Evolutionary conservation across 2,797 vertebrate species (phyloP).

Genomic region (Smutsia gigantea): DNA sequence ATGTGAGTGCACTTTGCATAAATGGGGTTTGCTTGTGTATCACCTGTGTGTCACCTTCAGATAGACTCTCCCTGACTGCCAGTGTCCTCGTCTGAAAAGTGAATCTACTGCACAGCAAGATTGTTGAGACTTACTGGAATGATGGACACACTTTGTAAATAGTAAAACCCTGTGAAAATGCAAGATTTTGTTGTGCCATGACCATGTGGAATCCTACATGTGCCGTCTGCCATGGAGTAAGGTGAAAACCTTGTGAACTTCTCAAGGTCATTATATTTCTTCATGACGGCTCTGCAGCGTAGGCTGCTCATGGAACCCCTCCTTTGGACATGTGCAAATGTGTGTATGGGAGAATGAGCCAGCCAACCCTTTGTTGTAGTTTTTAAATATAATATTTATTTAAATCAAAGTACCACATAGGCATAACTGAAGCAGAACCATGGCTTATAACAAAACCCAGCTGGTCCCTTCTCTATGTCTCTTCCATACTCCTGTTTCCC

Average conservation of each 20-base stretch:
- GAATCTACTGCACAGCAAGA: rapidly evolving
- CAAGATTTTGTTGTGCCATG: rapidly evolving
- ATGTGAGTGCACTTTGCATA: not conserved
- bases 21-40: not conserved
- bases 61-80: not conserved
- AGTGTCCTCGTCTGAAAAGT: not conserved
- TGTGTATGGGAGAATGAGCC: not conserved
- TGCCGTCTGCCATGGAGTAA: not conserved
- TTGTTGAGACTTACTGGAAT: not conserved
- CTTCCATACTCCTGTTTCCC: not conserved
- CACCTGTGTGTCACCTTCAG: not conserved
- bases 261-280: not conserved
- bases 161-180: not conserved
- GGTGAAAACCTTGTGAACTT: not conserved
- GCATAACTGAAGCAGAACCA: not conserved
- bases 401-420: not conserved
- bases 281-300: not conserved
- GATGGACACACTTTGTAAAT: not conserved
- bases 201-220: rapidly evolving
- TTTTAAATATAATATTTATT: not conserved
- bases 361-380: not conserved
- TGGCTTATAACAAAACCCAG: not conserved
- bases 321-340: not conserved
- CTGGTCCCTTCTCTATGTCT: not conserved
- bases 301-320: not conserved